A percentile compares a stretch with the other conserved stretches of the same genome.
These are phyloP conservation scores for Cryptocephalus primarius DNA, from an alignment of 2,888 invertebrate species.

Conservation along the genomic window DNA sequence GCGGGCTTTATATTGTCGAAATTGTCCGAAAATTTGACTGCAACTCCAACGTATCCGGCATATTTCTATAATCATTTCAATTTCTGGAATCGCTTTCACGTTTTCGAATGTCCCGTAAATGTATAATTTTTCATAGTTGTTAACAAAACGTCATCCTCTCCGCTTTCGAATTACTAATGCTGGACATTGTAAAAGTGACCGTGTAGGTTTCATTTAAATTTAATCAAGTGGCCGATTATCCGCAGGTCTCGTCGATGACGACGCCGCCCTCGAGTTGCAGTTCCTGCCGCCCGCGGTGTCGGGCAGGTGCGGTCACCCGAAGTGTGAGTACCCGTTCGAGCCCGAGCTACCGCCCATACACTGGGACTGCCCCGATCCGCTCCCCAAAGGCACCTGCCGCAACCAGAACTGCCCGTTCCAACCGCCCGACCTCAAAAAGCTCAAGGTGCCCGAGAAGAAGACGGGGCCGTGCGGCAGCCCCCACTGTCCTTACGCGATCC, in stretches of 20 bases:
- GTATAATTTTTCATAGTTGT: too few relatives aligned
- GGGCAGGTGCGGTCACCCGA: slow-evolving; percentile 26
- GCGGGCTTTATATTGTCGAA: too few relatives aligned
- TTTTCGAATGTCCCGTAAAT: too few relatives aligned
- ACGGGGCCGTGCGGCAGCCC: slow-evolving; percentile 27
- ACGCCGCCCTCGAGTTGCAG: slow-evolving; percentile 22
- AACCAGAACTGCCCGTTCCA: slow-evolving; percentile 32
- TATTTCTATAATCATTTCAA: too few relatives aligned
- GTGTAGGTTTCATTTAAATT: too few relatives aligned
- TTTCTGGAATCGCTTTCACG: too few relatives aligned
- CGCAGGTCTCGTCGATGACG: slow-evolving; percentile 23
- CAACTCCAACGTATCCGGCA: too few relatives aligned
- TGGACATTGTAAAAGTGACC: too few relatives aligned
- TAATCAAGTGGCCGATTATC: too few relatives aligned
- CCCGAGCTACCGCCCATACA: slow-evolving; percentile 31
- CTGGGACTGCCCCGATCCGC: slow-evolving; percentile 36
- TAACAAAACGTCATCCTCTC: too few relatives aligned
- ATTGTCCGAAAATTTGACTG: too few relatives aligned
- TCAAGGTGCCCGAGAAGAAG: slow-evolving; percentile 21
- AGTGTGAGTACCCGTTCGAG: slow-evolving; percentile 23
- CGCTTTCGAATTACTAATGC: too few relatives aligned
- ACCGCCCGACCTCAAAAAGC: slow-evolving; percentile 19
- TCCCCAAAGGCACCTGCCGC: slow-evolving; percentile 31
- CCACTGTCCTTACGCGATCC: slow-evolving; percentile 27
- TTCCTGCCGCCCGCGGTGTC: slow-evolving; percentile 21